phyloP scores from a whole-genome alignment of 92 coral and sea anemone genomes.

The Zoanthus sansibaricus region DNA sequence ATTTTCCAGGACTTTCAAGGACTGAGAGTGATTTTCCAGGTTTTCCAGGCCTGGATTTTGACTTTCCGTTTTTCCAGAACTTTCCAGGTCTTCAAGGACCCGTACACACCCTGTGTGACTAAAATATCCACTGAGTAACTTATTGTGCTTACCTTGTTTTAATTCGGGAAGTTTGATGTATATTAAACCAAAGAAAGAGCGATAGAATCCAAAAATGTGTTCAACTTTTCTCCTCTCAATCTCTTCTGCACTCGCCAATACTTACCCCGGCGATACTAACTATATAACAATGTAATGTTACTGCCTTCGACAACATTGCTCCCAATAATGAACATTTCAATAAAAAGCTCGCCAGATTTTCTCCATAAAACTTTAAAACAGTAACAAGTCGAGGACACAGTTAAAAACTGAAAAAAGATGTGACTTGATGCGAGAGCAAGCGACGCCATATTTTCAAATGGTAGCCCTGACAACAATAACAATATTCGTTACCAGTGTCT shows the following conservation, averaged over 20 bases:
- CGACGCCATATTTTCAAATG: neutral
- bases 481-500: slow-evolving; percentile 6
- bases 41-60: too few species aligned
- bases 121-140: neutral
- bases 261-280: neutral
- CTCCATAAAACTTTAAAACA: slow-evolving; percentile 14
- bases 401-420: neutral
- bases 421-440: neutral
- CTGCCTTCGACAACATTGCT: neutral
- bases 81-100: too few species aligned
- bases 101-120: too few species aligned
- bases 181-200: slow-evolving; percentile 13
- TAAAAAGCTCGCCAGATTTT: neutral
- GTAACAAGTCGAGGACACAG: slow-evolving; percentile 1
- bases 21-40: too few species aligned
- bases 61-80: too few species aligned
- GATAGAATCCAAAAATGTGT: neutral
- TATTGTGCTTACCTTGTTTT: slow-evolving; percentile 17
- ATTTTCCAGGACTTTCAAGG: too few species aligned
- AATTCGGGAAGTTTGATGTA: slow-evolving; percentile 19
- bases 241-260: slow-evolving; percentile 9
- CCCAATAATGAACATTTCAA: neutral
- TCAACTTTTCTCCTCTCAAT: neutral
- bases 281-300: neutral
- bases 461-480: neutral